These are phyloP conservation scores for Nasonia giraulti DNA, from an alignment of 1,140 invertebrate genomes.

Conservation along the genomic window DNA sequence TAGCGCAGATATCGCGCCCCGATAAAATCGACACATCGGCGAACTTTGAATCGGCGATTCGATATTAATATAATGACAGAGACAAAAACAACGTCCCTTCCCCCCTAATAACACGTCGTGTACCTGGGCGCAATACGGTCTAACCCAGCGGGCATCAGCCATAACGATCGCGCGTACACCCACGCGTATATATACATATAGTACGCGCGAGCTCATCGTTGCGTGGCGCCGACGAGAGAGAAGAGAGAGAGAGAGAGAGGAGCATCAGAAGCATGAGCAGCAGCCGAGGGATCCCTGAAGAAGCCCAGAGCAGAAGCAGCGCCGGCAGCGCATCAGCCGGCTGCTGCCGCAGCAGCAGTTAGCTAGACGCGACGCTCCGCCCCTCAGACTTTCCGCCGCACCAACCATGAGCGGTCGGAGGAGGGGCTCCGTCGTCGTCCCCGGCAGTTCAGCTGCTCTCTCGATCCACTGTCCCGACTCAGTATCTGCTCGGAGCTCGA, in stretches of 20 bases:
- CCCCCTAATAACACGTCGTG: too few relatives aligned
- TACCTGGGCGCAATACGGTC: too few relatives aligned
- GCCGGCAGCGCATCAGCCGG: not conserved
- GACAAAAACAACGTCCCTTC: too few relatives aligned
- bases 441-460: not conserved
- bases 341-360: conserved; percentile 17
- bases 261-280: not conserved
- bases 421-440: conserved; percentile 12
- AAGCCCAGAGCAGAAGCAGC: conserved; percentile 9
- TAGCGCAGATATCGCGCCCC: not conserved
- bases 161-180: conserved; percentile 20
- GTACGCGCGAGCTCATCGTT: not conserved
- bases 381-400: not conserved
- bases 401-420: conserved; percentile 31
- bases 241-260: not conserved
- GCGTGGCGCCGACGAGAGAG: conserved; percentile 1
- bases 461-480: not conserved
- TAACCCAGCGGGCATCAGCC: conserved; percentile 17
- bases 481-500: conserved; percentile 31
- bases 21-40: not conserved
- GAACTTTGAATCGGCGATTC: too few relatives aligned
- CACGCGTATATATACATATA: too few relatives aligned
- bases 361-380: conserved; percentile 43
- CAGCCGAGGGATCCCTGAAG: conserved; percentile 11
- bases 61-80: too few relatives aligned